These are phyloP conservation scores for Bovichtus diacanthus DNA, from an alignment of 2,797 vertebrate species.

Conservation along the genomic window DNA sequence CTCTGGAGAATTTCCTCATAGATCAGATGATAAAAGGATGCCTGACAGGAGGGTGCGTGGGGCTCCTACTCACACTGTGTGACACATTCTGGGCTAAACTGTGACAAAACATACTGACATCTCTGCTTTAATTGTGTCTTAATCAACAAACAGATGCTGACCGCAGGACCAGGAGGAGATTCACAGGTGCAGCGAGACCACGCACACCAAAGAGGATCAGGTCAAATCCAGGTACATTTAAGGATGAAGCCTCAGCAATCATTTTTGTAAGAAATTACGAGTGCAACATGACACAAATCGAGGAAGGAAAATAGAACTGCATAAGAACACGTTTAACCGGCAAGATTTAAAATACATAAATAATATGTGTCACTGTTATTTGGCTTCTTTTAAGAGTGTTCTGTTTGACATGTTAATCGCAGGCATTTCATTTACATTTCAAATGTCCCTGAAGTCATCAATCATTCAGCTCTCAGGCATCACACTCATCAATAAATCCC, in stretches of 20 bases:
- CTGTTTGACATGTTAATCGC: constrained; percentile 50
- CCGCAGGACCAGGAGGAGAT: constrained; percentile 13
- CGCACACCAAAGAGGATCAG: constrained; percentile 28
- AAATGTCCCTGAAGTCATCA: constrained; percentile 51
- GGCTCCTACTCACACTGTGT: constrained; percentile 52
- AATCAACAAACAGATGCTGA: constrained; percentile 65
- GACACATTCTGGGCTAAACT: constrained; percentile 62
- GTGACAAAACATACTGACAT: constrained; percentile 61
- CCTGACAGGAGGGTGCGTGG: constrained; percentile 64
- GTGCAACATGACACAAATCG: neutral
- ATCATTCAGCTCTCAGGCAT: constrained; percentile 46
- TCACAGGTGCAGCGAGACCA: neutral
- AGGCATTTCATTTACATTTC: constrained; percentile 47
- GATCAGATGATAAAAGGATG: constrained; percentile 82
- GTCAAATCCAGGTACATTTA: constrained; percentile 46
- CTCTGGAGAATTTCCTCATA: constrained; percentile 80
- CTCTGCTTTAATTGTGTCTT: constrained; percentile 66
- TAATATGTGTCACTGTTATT: neutral
- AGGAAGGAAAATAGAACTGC: neutral
- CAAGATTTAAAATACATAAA: neutral
- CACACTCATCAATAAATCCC: constrained; percentile 38
- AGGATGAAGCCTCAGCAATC: neutral
- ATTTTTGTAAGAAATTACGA: neutral
- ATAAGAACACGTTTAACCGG: neutral
- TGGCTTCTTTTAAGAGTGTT: constrained; percentile 22